Evolutionary conservation across 2,888 invertebrate genomes (phyloP).

Genomic region (Selenia dentaria): DNA sequence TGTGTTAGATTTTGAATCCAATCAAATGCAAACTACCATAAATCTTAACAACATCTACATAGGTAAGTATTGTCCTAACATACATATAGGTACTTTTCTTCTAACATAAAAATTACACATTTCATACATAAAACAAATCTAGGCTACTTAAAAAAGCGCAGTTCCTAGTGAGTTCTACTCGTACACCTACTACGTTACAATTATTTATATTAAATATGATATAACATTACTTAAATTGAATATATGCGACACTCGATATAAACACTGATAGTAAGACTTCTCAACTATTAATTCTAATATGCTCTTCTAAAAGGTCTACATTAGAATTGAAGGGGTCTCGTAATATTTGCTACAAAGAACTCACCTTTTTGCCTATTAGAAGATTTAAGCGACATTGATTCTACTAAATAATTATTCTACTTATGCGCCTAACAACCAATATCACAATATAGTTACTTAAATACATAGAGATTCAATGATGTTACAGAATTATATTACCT

Average conservation of each 20-base stretch:
- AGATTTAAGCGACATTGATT: constrained; percentile 50
- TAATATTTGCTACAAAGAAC: too few relatives aligned
- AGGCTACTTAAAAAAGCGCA: constrained; percentile 61
- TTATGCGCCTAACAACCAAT: constrained; percentile 66
- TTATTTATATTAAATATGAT: constrained; percentile 15
- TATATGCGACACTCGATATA: constrained; percentile 27
- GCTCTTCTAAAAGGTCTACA: not conserved
- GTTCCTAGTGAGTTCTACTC: constrained; percentile 39
- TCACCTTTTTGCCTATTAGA: constrained; percentile 11
- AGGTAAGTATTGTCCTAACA: constrained; percentile 35
- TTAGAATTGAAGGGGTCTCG: not conserved
- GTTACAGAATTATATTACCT: constrained; percentile 34
- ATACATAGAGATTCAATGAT: constrained; percentile 56
- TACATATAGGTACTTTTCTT: constrained; percentile 32
- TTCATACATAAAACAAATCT: constrained; percentile 53
- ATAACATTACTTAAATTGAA: constrained; percentile 21
- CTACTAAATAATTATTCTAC: constrained; percentile 38
- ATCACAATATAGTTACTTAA: constrained; percentile 75
- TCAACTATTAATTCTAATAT: not conserved
- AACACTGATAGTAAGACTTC: constrained; percentile 28
- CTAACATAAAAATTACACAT: constrained; percentile 48
- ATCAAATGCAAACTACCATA: constrained; percentile 24
- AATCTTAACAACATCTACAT: constrained; percentile 39
- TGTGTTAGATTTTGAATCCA: constrained; percentile 29
- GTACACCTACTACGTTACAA: constrained; percentile 16